A percentile compares a stretch with the other conserved stretches of the same genome.
These are phyloP conservation scores for Cynodonichthys magdalenae DNA, from an alignment of 2,797 vertebrate genomes.

Conservation along the genomic window DNA sequence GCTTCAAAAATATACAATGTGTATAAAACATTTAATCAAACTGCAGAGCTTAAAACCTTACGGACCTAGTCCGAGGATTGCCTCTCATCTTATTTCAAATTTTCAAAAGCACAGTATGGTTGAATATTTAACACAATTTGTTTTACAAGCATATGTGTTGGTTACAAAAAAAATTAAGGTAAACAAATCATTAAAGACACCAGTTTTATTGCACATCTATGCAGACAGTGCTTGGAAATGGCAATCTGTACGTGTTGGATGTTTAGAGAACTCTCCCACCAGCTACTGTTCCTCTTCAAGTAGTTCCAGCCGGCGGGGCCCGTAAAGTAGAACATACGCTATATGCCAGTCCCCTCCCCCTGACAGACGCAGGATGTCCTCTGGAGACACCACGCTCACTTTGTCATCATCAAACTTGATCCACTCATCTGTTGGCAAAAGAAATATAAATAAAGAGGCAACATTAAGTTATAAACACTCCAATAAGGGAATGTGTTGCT, in stretches of 20 bases:
- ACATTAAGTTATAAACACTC: constrained; percentile 1
- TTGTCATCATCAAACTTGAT: constrained; percentile 99
- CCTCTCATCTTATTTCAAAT: constrained; percentile 41
- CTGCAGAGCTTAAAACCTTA: constrained; percentile 61
- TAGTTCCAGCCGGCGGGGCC: constrained; percentile 91
- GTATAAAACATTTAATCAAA: constrained; percentile 81
- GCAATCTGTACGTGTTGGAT: constrained; percentile 68
- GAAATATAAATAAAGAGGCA: constrained; percentile 14
- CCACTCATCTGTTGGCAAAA: constrained; percentile 89
- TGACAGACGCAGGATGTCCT: constrained; percentile 95
- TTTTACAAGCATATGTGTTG: constrained; percentile 74
- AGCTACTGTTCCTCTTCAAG: constrained; percentile 86
- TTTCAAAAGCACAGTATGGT: constrained; percentile 57
- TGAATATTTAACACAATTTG: constrained; percentile 69
- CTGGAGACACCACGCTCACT: constrained; percentile 95
- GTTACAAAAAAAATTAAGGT: constrained; percentile 75
- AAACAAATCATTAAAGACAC: constrained; percentile 82
- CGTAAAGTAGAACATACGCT: constrained; percentile 97
- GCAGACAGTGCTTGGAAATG: constrained; percentile 89
- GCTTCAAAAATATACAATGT: constrained; percentile 81
- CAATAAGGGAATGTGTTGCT: neutral
- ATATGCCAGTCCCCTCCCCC: constrained; percentile 99
- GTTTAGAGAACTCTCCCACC: constrained; percentile 36
- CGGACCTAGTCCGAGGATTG: constrained; percentile 68
- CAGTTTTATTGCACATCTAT: constrained; percentile 97